Evolutionary conservation across 2,888 invertebrate species (phyloP).

Genomic region (Tanytarsus gracilentus): DNA sequence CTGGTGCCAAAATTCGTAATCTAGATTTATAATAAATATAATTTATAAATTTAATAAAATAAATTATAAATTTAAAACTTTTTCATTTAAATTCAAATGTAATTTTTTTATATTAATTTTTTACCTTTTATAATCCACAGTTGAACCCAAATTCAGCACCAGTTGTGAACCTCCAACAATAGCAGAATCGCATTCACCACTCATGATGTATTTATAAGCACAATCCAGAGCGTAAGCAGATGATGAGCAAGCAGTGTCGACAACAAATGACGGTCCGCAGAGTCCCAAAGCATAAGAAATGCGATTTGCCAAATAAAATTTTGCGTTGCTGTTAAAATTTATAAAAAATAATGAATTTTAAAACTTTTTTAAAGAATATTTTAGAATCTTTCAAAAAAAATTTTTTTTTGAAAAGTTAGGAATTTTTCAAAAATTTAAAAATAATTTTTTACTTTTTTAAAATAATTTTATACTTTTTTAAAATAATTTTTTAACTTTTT

Average conservation of each 20-base stretch:
- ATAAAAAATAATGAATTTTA: not conserved
- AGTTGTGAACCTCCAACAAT: slow-evolving; percentile 74
- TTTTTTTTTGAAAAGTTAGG: too few relatives aligned
- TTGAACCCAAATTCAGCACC: slow-evolving; percentile 69
- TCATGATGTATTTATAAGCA: slow-evolving; percentile 58
- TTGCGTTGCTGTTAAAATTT: not conserved
- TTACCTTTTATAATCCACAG: slow-evolving; percentile 66
- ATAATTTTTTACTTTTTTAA: not conserved
- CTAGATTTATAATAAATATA: slow-evolving; percentile 40
- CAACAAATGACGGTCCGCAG: slow-evolving; percentile 70
- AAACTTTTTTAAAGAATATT: not conserved
- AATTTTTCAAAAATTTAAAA: too few relatives aligned
- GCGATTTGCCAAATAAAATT: slow-evolving; percentile 50
- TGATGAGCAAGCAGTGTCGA: slow-evolving; percentile 84
- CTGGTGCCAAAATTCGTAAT: slow-evolving; percentile 32
- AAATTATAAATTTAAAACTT: not conserved
- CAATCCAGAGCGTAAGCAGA: slow-evolving; percentile 71
- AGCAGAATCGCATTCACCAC: slow-evolving; percentile 69
- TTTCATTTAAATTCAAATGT: not conserved
- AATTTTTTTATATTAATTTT: not conserved
- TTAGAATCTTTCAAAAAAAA: not conserved
- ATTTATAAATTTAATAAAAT: not conserved
- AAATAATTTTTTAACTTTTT: too few relatives aligned
- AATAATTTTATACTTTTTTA: not conserved
- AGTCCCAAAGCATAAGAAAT: slow-evolving; percentile 75